phyloP scores from a whole-genome alignment of 2,113 vertebrate genomes.

The Festucalex cinctus region DNA sequence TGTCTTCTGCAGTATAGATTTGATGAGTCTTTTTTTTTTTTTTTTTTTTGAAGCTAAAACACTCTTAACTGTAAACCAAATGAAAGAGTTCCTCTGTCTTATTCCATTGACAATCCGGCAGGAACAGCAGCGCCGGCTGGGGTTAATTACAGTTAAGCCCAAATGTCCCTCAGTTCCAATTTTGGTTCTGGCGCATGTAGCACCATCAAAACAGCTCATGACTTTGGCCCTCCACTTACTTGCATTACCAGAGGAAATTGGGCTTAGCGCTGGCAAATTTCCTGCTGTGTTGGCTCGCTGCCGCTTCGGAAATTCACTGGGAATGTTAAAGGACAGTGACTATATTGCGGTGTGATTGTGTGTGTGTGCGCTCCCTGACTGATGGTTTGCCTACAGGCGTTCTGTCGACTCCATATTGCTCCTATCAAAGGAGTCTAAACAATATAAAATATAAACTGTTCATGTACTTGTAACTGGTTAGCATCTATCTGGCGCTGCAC shows the following conservation, averaged over 20 bases:
- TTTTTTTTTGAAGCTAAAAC: constrained; percentile 9
- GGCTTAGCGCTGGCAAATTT: constrained; percentile 50
- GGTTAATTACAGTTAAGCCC: constrained; percentile 51
- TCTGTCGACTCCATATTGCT: constrained; percentile 12
- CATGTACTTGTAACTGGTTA: background rate
- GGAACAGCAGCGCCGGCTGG: constrained; percentile 19
- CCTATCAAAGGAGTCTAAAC: background rate
- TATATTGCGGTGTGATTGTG: constrained; percentile 23
- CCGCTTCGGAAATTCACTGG: constrained; percentile 37
- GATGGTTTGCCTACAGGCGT: constrained; percentile 20
- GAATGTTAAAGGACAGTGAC: constrained; percentile 47
- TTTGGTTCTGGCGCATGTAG: constrained; percentile 51
- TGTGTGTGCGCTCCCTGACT: constrained; percentile 26
- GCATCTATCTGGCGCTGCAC: background rate
- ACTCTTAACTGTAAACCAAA: constrained; percentile 11
- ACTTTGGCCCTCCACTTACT: constrained; percentile 50
- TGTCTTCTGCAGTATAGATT: too few relatives aligned
- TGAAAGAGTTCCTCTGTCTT: constrained; percentile 21
- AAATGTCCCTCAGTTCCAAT: constrained; percentile 49
- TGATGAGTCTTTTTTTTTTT: constrained; percentile 28
- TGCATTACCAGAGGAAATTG: constrained; percentile 49
- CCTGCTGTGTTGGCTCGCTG: constrained; percentile 47
- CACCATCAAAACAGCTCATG: constrained; percentile 53
- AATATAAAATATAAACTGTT: background rate
- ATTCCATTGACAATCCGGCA: constrained; percentile 22